Base-by-base conservation (phyloP, 2,888 invertebrate genomes). In the Oxyscelio sp. region DNA sequence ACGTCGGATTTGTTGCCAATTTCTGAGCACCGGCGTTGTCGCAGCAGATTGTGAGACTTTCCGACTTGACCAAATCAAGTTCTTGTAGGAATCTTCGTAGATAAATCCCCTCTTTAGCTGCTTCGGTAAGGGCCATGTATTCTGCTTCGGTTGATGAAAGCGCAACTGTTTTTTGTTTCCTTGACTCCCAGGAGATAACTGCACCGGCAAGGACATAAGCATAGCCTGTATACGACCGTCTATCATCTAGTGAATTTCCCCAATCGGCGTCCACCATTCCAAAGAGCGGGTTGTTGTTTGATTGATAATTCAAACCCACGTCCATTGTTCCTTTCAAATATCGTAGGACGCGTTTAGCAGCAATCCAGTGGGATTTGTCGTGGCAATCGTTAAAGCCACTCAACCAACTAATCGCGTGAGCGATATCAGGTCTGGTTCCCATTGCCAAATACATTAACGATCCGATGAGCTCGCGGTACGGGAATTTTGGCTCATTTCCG, bases 71-170 rank as follows among this genome's bases (percentile, higher is more conserved):
- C 4, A 21, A 8, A 2, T 9, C 11, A 5, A 34, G 2, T 11
- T 34, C 34, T 2, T 8, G 34, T 34, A 34, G 11, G 15, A 61
- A 9, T 24, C 61, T n/a, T 1, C 61, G 13, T 2, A 61, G 11
- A 15, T 61, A 24, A 0, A 43, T 40, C 1, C 43, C 61, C 24
- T 61, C 43, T 19, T 61, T 61, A 0, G 4, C 22, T 11, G 22
- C 24, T 1, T 34, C 9, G 11, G 9, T 9, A n/a, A 52, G 2
- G 0, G 15, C 43, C 43, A 61, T 61, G 9, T 68, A 54, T 24
- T 68, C 54, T 11, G 68, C 38, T n/a, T 68, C 68, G 2, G 68
- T 54, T 9, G 48, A 48, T 0, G 24, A 43, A 4, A 63, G 11
- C 1, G 63, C 38, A 6, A 68, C 52, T 0, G 52, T 40, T n/a